Evolutionary conservation across 92 coral and sea anemone species (phyloP), one percentile per base, ranked within the genome.

Genomic region (Epizoanthus ramosus): DNA sequence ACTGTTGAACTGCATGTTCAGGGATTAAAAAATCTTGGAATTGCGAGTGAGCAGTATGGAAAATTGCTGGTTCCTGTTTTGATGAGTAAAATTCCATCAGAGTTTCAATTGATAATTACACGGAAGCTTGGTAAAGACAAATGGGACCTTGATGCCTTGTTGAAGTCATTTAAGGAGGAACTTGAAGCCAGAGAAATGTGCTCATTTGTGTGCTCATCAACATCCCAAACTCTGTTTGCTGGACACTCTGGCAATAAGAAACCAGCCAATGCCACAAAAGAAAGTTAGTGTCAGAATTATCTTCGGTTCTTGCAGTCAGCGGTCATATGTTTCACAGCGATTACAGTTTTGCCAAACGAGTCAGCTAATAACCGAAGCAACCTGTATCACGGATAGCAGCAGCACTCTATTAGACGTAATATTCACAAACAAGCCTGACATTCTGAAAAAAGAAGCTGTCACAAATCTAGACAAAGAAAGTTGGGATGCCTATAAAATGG

Each of bases 301-400:
- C 5, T 85, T 79, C n/a, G 79, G 69, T 47, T 85, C 85, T 13
- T 75, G 88, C 74, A 63, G 88, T 50, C 76, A 73, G 76, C 83
- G 60, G 8, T 39, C 73, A 8, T n/a, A n/a, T 77, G 60, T 85
- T 68, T 70, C 88, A 53, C n/a, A n/a, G n/a, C n/a, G n/a, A n/a
- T n/a, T n/a, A 88, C 57, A 28, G 31, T 2, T 28, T 28, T 28
- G 2, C 2, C 31, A 28, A 28, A 28, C 2, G 31, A 2, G 2
- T 28, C 31, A 28, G 31, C 31, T 28, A 2, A 28, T 28, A 28
- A 28, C 31, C 31, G 31, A 28, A 28, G 31, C 31, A 28, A 28
- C 31, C 31, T 2, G 31, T 28, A 28, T 28, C 31, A 28, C 31
- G 31, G 31, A 28, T 28, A 28, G 2, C 31, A 28, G 31, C 31